These are phyloP conservation scores for Nemotelus nigrinus DNA, from an alignment of 2,888 invertebrate species.

Conservation along the genomic window DNA sequence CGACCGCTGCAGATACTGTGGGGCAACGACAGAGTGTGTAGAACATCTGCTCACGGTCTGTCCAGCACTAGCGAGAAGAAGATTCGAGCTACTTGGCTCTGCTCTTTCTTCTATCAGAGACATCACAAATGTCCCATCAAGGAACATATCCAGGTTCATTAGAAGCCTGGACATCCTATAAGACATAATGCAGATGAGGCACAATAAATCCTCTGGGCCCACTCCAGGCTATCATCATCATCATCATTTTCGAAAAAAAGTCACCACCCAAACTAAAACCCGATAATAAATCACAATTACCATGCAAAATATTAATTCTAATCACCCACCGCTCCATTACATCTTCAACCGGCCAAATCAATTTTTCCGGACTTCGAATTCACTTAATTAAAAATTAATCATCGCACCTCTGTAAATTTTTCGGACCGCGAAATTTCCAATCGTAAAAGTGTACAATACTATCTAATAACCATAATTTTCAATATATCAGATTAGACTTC, in stretches of 20 bases:
- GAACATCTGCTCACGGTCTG: too few species aligned
- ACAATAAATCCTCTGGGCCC: too few species aligned
- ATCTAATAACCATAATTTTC: slow-evolving; percentile 40
- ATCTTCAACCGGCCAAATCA: neutral
- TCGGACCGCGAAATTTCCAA: neutral
- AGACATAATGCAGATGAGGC: too few species aligned
- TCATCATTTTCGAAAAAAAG: neutral
- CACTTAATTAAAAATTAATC: slow-evolving; percentile 42
- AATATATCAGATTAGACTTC: slow-evolving; percentile 10
- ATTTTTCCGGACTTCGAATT: neutral
- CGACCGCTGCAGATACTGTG: too few species aligned
- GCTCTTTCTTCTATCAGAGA: too few species aligned
- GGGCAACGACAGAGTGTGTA: too few species aligned
- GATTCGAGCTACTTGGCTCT: too few species aligned
- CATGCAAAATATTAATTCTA: neutral
- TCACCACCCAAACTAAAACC: neutral
- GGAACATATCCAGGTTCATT: too few species aligned
- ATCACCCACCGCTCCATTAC: slow-evolving; percentile 3
- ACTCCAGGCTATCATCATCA: too few species aligned
- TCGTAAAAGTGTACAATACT: slow-evolving; percentile 7
- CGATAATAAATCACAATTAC: neutral
- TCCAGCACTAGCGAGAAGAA: too few species aligned
- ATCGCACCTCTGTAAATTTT: slow-evolving; percentile 5
- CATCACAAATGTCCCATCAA: too few species aligned
- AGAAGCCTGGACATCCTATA: too few species aligned